Percentiles rank a stretch among this genome's conserved stretches.
phyloP scores from a whole-genome alignment of 2,888 invertebrate species.

The Argynnis bischoffii region DNA sequence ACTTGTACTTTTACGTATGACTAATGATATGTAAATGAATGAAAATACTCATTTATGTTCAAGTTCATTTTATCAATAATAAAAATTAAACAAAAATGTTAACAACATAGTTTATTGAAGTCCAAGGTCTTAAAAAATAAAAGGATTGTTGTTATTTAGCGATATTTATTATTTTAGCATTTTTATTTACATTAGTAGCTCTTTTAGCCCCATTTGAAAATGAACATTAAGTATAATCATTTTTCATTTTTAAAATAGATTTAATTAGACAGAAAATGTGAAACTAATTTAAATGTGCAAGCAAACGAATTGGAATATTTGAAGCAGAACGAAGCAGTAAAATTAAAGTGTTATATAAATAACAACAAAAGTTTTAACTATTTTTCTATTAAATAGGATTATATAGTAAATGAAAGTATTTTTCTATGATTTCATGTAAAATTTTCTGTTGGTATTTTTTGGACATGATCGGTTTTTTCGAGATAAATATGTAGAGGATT shows the following conservation, averaged over 20 bases:
- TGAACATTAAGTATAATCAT: not conserved
- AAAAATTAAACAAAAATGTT: not conserved
- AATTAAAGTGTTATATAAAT: conserved; percentile 5
- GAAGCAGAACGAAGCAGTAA: conserved; percentile 13
- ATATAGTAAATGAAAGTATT: too few species aligned
- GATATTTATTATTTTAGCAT: not conserved
- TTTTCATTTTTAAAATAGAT: conserved; percentile 1
- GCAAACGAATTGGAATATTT: conserved; percentile 17
- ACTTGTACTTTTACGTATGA: too few species aligned
- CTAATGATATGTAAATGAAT: too few species aligned
- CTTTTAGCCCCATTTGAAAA: too few species aligned
- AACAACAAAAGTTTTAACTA: too few species aligned
- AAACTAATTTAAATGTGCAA: conserved; percentile 17
- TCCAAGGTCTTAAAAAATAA: not conserved
- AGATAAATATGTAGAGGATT: too few species aligned
- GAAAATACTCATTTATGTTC: too few species aligned
- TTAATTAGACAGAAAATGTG: conserved; percentile 16
- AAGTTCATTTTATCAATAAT: not conserved
- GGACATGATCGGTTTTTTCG: too few species aligned
- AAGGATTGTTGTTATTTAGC: conserved; percentile 2
- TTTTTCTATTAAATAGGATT: too few species aligned
- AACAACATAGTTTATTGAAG: not conserved
- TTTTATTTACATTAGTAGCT: too few species aligned
- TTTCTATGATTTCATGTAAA: too few species aligned
- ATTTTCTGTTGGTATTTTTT: too few species aligned